Evolutionary conservation across 2,113 vertebrate genomes (phyloP).

Genomic region (Cavia porcellus): DNA sequence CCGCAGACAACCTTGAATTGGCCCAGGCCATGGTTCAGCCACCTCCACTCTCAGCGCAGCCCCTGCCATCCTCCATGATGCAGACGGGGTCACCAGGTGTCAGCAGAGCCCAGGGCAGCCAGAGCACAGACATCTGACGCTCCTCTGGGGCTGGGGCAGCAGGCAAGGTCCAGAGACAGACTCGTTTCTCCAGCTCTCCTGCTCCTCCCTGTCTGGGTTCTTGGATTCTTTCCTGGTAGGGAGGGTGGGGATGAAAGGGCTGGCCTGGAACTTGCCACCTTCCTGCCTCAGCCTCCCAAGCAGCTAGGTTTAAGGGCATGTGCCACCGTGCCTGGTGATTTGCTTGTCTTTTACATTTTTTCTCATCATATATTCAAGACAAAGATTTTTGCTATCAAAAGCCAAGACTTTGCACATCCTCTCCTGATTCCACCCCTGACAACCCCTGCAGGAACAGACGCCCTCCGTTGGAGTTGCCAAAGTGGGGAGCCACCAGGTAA

Average conservation of each 20-base stretch:
- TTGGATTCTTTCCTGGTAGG: not conserved
- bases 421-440: not conserved
- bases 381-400: constrained; percentile 35
- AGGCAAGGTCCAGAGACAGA: not conserved
- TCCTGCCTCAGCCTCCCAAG: not conserved
- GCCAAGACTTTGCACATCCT: not conserved
- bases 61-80: not conserved
- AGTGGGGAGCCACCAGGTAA: not conserved
- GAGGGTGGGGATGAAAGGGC: not conserved
- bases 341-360: constrained; percentile 3
- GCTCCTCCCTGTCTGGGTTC: not conserved
- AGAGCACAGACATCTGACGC: not conserved
- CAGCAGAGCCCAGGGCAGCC: not conserved
- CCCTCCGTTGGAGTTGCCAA: not conserved
- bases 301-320: not conserved
- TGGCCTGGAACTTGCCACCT: not conserved
- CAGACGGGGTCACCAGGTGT: not conserved
- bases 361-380: not conserved
- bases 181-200: not conserved
- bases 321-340: not conserved
- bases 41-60: fast-evolving
- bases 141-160: not conserved
- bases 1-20: not conserved
- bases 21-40: too few relatives aligned
- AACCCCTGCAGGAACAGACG: not conserved